These are phyloP conservation scores for Stenodema calcarata DNA, from an alignment of 2,888 invertebrate species.

Conservation along the genomic window DNA sequence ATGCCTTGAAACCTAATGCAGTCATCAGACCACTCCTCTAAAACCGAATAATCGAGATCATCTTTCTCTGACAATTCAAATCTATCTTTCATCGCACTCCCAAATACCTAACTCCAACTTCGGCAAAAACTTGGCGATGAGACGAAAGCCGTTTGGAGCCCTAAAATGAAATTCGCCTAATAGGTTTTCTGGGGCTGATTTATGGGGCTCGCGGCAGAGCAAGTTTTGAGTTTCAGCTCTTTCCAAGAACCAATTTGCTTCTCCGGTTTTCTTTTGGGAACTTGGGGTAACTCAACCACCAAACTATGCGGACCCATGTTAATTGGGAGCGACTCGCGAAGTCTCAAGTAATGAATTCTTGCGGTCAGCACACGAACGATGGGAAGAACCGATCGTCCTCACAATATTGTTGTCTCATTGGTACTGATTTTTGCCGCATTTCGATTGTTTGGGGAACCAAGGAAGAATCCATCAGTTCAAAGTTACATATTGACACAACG, in stretches of 20 bases:
- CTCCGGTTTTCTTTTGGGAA: background rate
- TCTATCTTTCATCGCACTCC: background rate
- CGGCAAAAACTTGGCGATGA: background rate
- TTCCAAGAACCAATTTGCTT: constrained; percentile 15
- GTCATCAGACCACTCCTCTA: too few species aligned
- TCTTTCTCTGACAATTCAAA: too few species aligned
- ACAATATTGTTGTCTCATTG: background rate
- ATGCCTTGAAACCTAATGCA: too few species aligned
- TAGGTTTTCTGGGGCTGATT: constrained; percentile 1
- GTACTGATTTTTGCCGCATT: too few species aligned
- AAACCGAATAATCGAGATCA: too few species aligned
- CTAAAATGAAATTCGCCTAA: background rate
- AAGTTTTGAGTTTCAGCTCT: background rate
- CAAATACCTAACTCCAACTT: background rate
- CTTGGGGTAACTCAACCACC: background rate
- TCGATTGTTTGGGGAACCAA: too few species aligned
- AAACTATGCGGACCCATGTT: background rate
- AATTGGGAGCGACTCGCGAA: background rate
- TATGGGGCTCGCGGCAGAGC: background rate
- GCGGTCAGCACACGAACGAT: background rate
- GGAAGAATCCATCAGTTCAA: too few species aligned
- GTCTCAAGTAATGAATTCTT: background rate
- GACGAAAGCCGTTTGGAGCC: background rate
- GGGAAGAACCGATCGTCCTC: background rate
- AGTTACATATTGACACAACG: too few species aligned